Evolutionary conservation across 2,888 invertebrate species (phyloP).

Genomic region (Ophion ventricosus): DNA sequence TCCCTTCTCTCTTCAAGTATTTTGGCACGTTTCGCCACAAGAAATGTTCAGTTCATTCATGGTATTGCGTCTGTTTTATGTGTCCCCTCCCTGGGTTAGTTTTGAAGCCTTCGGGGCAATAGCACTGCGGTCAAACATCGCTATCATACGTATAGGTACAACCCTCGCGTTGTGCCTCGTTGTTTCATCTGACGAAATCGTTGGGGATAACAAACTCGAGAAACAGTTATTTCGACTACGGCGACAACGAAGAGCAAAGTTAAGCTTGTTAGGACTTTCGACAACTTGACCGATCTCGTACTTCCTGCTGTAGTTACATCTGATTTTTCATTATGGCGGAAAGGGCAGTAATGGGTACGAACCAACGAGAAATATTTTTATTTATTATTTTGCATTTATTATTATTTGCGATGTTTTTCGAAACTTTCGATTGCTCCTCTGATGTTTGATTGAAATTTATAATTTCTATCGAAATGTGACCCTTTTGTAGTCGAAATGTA

Average conservation of each 20-base stretch:
- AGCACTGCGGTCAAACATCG: constrained; percentile 42
- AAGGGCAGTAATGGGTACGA: not conserved
- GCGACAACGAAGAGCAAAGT: constrained; percentile 32
- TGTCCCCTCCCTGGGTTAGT: constrained; percentile 29
- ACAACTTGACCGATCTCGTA: constrained; percentile 17
- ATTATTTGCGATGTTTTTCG: not conserved
- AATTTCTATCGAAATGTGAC: constrained; percentile 10
- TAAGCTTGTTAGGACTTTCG: constrained; percentile 30
- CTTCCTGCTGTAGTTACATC: not conserved
- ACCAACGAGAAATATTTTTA: not conserved
- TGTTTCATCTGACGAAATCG: constrained; percentile 52
- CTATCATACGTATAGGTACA: not conserved
- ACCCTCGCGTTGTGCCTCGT: constrained; percentile 34
- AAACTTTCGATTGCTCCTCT: not conserved
- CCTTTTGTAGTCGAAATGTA: constrained; percentile 1
- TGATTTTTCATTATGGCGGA: not conserved
- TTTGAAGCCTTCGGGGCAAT: constrained; percentile 40
- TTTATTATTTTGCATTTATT: not conserved
- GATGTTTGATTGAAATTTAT: not conserved
- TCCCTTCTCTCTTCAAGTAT: constrained; percentile 31
- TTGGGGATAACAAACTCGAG: constrained; percentile 28
- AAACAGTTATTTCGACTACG: constrained; percentile 30
- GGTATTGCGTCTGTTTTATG: constrained; percentile 4
- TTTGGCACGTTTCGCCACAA: constrained; percentile 59
- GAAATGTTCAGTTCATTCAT: constrained; percentile 53